Conservation (phyloP, 2,113 vertebrate species). For the Sinosuthora webbiana region DNA sequence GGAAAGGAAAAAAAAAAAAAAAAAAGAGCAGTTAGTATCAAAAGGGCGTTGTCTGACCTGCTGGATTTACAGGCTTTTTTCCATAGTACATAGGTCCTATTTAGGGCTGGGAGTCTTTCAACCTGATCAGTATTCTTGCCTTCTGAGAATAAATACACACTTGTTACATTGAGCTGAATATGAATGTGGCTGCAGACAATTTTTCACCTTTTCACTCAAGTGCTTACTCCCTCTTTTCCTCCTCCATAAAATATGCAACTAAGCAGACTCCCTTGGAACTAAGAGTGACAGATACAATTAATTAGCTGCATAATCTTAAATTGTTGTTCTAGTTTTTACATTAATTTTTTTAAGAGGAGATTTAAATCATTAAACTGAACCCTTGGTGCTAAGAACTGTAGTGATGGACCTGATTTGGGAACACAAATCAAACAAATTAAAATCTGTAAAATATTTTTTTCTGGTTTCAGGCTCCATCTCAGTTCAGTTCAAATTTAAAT, state of each 20-base stretch:
- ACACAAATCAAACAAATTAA: conserved; percentile 14
- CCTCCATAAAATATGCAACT: conserved; percentile 31
- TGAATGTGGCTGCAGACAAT: neutral
- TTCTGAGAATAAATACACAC: neutral
- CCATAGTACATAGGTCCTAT: neutral
- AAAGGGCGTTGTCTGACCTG: neutral
- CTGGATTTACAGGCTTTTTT: neutral
- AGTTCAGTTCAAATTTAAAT: neutral
- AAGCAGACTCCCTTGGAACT: conserved; percentile 7
- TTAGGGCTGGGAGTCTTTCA: neutral
- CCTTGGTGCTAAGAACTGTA: neutral
- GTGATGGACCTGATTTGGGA: neutral
- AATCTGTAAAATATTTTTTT: neutral
- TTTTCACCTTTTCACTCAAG: conserved; percentile 45
- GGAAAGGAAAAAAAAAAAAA: neutral
- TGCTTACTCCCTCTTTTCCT: neutral
- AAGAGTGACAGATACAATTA: conserved; percentile 37
- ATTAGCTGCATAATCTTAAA: conserved; percentile 40
- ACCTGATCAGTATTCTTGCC: neutral
- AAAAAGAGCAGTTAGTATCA: neutral
- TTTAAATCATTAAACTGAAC: conserved; percentile 42
- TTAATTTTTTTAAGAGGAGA: conserved; percentile 43
- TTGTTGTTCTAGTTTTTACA: neutral
- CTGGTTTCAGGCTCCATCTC: neutral
- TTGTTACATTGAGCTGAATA: neutral